Percentiles rank a stretch among this genome's conserved stretches.
phyloP scores from a whole-genome alignment of 2,797 vertebrate species.

The Halcyon chelicuti region DNA sequence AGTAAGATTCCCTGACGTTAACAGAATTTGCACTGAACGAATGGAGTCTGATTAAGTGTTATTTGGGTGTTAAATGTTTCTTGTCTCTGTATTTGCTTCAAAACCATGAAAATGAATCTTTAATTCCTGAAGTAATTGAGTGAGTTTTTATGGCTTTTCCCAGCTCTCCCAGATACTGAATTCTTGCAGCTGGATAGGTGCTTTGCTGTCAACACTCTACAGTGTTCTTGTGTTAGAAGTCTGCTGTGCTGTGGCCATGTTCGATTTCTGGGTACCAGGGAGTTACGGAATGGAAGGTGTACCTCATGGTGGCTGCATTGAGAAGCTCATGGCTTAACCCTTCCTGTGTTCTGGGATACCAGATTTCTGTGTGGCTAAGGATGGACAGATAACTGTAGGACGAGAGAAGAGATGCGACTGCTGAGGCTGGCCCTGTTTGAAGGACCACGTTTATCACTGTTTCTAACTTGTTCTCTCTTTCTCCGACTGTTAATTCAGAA shows the following conservation, averaged over 20 bases:
- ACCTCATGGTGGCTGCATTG: neutral
- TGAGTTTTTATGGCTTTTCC: neutral
- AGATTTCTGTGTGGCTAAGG: neutral
- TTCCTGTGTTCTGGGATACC: neutral
- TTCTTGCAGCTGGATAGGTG: neutral
- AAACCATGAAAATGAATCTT: neutral
- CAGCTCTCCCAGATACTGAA: neutral
- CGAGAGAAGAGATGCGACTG: neutral
- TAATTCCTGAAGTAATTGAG: neutral
- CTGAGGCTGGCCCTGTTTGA: neutral
- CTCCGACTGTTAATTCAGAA: slow-evolving; percentile 49
- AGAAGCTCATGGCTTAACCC: neutral
- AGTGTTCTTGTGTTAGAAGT: neutral
- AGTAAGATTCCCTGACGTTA: neutral
- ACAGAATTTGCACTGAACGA: neutral
- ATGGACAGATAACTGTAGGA: neutral
- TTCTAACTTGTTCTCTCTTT: neutral
- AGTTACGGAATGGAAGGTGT: neutral
- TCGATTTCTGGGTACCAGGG: neutral
- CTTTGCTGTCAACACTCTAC: neutral
- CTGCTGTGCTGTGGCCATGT: neutral
- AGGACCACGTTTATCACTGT: neutral
- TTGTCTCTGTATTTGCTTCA: neutral
- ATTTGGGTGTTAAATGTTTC: neutral
- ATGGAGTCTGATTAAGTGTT: neutral